Evolutionary conservation across 2,797 vertebrate species (phyloP).

Genomic region (Pangasius larnaudii): DNA sequence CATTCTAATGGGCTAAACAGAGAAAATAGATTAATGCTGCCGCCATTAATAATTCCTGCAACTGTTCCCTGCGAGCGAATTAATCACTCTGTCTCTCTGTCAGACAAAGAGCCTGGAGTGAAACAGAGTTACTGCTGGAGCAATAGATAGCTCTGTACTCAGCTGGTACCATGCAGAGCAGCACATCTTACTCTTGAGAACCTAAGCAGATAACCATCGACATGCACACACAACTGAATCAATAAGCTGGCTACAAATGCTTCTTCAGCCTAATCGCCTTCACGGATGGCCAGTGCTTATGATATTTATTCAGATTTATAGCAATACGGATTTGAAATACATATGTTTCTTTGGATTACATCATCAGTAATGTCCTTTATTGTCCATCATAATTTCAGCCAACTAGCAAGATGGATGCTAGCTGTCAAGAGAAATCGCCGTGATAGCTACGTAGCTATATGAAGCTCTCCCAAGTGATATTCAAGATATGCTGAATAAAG

Average conservation of each 20-base stretch:
- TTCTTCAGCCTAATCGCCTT: not conserved
- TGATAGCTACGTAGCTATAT: not conserved
- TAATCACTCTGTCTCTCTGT: conserved; percentile 65
- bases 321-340: not conserved
- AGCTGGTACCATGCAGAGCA: conserved; percentile 30
- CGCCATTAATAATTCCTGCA: conserved; percentile 67
- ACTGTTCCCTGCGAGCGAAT: conserved; percentile 65
- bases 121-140: conserved; percentile 50
- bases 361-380: not conserved
- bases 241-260: not conserved
- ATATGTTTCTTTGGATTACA: not conserved
- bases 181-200: not conserved
- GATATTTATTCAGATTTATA: not conserved
- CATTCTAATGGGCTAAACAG: conserved; percentile 64
- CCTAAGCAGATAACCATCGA: conserved; percentile 11
- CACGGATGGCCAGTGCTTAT: not conserved
- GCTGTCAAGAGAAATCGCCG: not conserved
- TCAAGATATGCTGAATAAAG: not conserved
- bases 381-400: not conserved
- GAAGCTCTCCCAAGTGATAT: not conserved
- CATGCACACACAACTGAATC: not conserved
- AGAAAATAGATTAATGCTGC: conserved; percentile 62
- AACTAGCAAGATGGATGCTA: not conserved
- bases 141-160: conserved; percentile 31
- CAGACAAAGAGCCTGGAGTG: conserved; percentile 54